Base-by-base conservation (phyloP, 2,888 invertebrate species). In the Cenopis cana region DNA sequence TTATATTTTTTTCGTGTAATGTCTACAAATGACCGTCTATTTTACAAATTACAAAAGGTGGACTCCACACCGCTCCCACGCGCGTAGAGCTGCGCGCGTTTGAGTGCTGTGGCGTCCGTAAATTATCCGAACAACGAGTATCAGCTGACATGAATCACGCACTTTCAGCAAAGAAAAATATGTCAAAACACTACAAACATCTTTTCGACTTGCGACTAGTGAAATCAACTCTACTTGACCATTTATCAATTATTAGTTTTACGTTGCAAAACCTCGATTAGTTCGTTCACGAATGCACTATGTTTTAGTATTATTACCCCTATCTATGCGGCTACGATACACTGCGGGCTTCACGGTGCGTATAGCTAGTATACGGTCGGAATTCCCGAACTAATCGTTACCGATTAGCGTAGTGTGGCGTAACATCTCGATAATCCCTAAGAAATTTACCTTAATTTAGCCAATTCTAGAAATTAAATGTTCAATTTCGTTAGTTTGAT, bases 111-210 rank as follows among this genome's bases (percentile, higher is more conserved):
- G 85, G 81, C 66, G 49, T 91, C 88, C 74, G 77, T 78, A 81
- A 77, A 82, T 85, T 88, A 88, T 87, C 85, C 80, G 85, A 88
- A 85, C 82, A 85, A 86, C 88, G 85, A 86, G 84, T 89, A 89
- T 82, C 93, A 93, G 94, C 94, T 94, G 93, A 91, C 93, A 93
- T 92, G 93, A 94, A 92, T 93, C 89, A 93, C 94, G 93, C 93
- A 93, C 93, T 93, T 93, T 93, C 93, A 93, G 93, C 93, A 93
- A 93, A 93, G 93, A 94, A 94, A 94, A 94, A 93, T 90, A 93
- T 93, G 94, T 94, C 94, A 94, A 94, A 94, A 94, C 94, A 93
- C 94, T 93, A 94, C 93, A 85, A 91, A 92, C 93, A 88, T 89
- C 90, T 89, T 89, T 91, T 91, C 92, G 89, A 91, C 92, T 89